Evolutionary conservation across 2,888 invertebrate genomes (phyloP), one percentile per base, ranked within the genome.

Genomic region (Itoplectis maculator): DNA sequence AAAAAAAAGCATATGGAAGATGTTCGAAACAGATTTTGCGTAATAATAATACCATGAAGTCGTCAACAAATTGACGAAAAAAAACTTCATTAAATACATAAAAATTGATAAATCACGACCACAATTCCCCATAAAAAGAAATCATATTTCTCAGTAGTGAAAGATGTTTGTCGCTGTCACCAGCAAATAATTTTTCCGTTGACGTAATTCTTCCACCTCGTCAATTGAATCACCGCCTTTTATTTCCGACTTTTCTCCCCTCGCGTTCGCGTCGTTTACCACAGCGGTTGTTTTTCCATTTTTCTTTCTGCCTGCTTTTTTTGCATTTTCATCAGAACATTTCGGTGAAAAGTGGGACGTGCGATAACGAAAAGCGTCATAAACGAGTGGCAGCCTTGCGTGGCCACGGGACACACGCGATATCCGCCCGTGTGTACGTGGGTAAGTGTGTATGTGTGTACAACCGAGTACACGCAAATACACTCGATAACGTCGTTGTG

Each of bases 401-500:
- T 54, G 23, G 23, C 11, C 9, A 11, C 8, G 7, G 54, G 6
- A 11, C 23, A 56, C 40, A 20, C 13, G 35, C 13, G 49, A 35
- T 15, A 35, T 13, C 3, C 49, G 49, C 15, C 49, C 11, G 18
- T 11, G 51, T 51, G 20, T n/a, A n/a, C n/a, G n/a, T n/a, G n/a
- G n/a, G n/a, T n/a, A n/a, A n/a, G 29, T 59, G 37, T 37, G 15
- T 59, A 59, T 59, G 35, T 37, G 37, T 37, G 40, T 40, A 61
- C 61, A 15, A 45, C 18, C 18, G 59, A 59, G 70, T 59, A 59
- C 70, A 42, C 45, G 35, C 51, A 59, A 59, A 35, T 51, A 29
- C 29, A 45, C 70, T 45, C 70, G 70, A 72, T 59, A 72, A 72
- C 56, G 59, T 72, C 70, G 68, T 49, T 49, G 47, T 29, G 66